Evolutionary conservation across 2,888 invertebrate species (phyloP).

Genomic region (Chelonus formosanus): DNA sequence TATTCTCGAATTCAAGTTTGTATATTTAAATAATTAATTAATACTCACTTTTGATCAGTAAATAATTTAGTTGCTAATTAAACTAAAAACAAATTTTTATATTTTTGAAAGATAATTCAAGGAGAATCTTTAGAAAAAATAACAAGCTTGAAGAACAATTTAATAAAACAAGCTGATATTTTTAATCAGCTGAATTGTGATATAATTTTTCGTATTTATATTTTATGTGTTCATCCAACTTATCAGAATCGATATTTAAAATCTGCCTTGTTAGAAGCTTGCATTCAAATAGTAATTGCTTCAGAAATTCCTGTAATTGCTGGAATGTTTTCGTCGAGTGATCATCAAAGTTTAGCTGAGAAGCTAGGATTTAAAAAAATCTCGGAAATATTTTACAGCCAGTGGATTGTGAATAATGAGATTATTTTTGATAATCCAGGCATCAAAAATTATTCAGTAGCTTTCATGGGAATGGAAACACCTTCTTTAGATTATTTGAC

Average conservation of each 20-base stretch:
- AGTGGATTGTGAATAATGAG: slow-evolving; percentile 63
- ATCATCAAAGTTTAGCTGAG: slow-evolving; percentile 45
- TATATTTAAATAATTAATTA: background rate
- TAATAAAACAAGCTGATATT: slow-evolving; percentile 46
- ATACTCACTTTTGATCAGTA: background rate
- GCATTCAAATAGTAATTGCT: slow-evolving; percentile 43
- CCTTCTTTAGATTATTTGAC: slow-evolving; percentile 22
- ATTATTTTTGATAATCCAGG: slow-evolving; percentile 67
- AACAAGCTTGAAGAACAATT: slow-evolving; percentile 44
- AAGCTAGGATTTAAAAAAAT: slow-evolving; percentile 56
- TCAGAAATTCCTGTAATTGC: slow-evolving; percentile 45
- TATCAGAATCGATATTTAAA: slow-evolving; percentile 48
- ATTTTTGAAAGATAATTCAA: slow-evolving; percentile 42
- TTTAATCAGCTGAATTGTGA: slow-evolving; percentile 43
- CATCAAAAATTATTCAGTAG: slow-evolving; percentile 66
- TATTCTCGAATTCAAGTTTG: slow-evolving; percentile 52
- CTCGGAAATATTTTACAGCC: too few species aligned
- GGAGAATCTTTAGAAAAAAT: slow-evolving; percentile 48
- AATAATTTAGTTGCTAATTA: background rate
- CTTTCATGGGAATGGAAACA: slow-evolving; percentile 51
- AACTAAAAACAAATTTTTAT: slow-evolving; percentile 6
- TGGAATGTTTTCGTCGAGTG: slow-evolving; percentile 53
- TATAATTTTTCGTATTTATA: slow-evolving; percentile 48
- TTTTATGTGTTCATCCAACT: slow-evolving; percentile 55
- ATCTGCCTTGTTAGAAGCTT: slow-evolving; percentile 45